Base-by-base conservation (phyloP, 37 sponge, comb jelly and placozoan species). In the Aplysina aerophoba region DNA sequence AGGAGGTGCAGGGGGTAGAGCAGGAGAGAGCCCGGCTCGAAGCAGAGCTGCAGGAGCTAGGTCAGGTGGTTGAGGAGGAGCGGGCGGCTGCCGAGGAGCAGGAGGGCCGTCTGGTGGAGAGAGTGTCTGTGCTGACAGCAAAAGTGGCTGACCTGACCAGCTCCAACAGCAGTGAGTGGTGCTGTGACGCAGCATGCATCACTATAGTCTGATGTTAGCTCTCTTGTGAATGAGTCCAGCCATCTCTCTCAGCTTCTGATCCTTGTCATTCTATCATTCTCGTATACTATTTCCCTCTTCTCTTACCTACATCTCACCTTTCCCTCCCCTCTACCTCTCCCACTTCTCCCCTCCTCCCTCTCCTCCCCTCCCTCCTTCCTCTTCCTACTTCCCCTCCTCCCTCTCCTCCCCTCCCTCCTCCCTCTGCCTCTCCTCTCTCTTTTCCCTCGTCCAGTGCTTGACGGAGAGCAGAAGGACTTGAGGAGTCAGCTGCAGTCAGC, bases 381-480 rank as follows among this genome's bases (percentile, higher is more conserved):
- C 6, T 11, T 8, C 50, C 3, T 44, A 11, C 50, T 8, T 8
- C 3, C 50, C 3, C 3, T 8, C 3, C 50, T 44, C 8, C 50
- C 8, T 8, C 50, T 8, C 8, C 50, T 8, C 8, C 3, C 50
- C 50, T 8, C 8, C 8, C 8, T 8, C 8, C 8, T 35, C 20
- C 4, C 36, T 11, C 50, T 22, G 1, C 78, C 44, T 53, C 39
- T 53, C 61, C 34, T 62, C 37, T 11, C 34, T 62, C 62, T 21
- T 37, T 6, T 4, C 15, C 21, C 28, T 19, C 73, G 11, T 21
- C 15, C 38, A 85, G 89, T 89, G 58, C 64, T 89, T 38, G 84
- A 87, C 17, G 80, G 87, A 74, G 93, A 93, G 31, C 87, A 89
- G 53, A 20, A 59, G 38, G 93, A 93, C 63, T 78, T 93, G 37